phyloP scores from a whole-genome alignment of 2,797 vertebrate species.

The Parambassis ranga region DNA sequence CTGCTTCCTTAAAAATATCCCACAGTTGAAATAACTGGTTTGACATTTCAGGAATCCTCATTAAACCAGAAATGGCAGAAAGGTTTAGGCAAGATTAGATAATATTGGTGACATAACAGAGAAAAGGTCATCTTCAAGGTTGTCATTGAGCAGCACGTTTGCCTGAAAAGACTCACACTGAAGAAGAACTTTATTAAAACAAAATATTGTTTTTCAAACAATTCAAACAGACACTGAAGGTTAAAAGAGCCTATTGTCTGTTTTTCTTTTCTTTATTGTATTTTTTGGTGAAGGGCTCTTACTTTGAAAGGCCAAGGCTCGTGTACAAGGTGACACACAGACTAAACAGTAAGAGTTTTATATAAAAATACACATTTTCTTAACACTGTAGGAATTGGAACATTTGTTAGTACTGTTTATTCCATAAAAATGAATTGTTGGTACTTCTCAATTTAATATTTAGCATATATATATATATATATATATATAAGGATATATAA shows the following conservation, averaged over 20 bases:
- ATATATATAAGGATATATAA: no score
- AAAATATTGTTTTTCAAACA: neutral
- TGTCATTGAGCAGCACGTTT: conserved; percentile 17
- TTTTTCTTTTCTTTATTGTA: neutral
- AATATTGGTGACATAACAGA: conserved; percentile 41
- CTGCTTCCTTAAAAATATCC: conserved; percentile 33
- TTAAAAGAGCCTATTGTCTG: neutral
- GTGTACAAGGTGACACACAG: no score
- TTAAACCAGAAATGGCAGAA: conserved; percentile 57
- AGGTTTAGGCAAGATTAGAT: conserved; percentile 54
- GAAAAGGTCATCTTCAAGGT: conserved; percentile 51
- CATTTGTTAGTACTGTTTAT: no score
- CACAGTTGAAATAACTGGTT: conserved; percentile 17
- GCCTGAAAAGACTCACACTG: conserved; percentile 2
- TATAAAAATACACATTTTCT: no score
- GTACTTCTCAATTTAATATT: no score
- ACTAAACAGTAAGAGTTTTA: no score
- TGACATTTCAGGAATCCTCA: conserved; percentile 62
- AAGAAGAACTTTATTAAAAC: neutral
- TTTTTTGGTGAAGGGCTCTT: no score
- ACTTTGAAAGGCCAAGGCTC: no score
- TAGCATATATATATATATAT: no score
- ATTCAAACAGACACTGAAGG: neutral
- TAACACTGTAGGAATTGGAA: no score
- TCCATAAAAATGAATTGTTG: no score